These are phyloP conservation scores for Ceramica pisi DNA, from an alignment of 2,888 invertebrate species.

Conservation along the genomic window DNA sequence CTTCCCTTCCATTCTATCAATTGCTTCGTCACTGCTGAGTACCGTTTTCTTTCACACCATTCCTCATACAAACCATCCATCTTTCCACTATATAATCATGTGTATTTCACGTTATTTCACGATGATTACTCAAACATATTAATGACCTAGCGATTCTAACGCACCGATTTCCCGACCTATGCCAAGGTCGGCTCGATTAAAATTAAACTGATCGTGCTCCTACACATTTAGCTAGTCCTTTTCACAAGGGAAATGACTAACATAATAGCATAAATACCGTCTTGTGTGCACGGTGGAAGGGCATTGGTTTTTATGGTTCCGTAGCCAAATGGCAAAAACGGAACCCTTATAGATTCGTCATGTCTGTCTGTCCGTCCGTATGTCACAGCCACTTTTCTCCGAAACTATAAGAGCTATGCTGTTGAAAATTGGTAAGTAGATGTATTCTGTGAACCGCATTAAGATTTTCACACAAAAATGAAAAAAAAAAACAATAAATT, in stretches of 20 bases:
- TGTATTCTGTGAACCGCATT: too few relatives aligned
- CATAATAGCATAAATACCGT: constrained; percentile 20
- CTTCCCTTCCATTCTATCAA: too few relatives aligned
- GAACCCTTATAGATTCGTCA: too few relatives aligned
- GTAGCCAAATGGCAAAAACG: too few relatives aligned
- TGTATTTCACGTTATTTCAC: constrained; percentile 25
- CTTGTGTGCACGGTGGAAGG: neutral
- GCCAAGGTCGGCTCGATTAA: constrained; percentile 45
- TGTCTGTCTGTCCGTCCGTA: too few relatives aligned
- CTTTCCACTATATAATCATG: constrained; percentile 15
- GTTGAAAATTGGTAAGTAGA: too few relatives aligned
- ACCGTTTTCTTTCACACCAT: neutral
- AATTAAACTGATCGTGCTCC: constrained; percentile 43
- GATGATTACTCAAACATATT: constrained; percentile 28
- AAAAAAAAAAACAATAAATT: too few relatives aligned
- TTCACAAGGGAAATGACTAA: constrained; percentile 60
- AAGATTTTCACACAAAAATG: too few relatives aligned
- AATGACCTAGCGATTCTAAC: constrained; percentile 49
- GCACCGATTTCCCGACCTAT: constrained; percentile 56
- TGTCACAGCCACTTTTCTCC: too few relatives aligned
- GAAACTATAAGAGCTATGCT: too few relatives aligned
- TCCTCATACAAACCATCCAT: neutral
- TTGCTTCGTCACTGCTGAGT: too few relatives aligned
- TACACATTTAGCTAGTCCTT: constrained; percentile 33
- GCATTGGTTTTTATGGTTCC: too few relatives aligned